phyloP scores from a whole-genome alignment of 1,140 invertebrate species.

The Hycleus phaleratus region DNA sequence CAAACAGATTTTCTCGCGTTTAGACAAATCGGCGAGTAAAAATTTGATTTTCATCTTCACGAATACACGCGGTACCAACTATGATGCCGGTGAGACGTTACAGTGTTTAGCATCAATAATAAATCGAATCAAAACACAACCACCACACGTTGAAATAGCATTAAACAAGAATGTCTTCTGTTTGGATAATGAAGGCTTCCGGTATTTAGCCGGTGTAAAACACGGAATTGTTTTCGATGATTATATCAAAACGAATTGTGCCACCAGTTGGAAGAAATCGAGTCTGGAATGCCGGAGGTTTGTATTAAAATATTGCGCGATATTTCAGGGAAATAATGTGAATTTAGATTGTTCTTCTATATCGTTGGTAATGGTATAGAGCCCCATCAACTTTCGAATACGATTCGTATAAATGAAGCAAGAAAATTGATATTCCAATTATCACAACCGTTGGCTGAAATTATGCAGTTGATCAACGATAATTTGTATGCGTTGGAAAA shows the following conservation, averaged over 20 bases:
- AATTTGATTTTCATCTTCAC: conserved; percentile 37
- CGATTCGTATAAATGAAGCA: conserved; percentile 33
- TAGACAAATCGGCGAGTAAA: conserved; percentile 30
- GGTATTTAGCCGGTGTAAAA: conserved; percentile 27
- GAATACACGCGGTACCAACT: conserved; percentile 27
- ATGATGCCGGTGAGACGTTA: conserved; percentile 29
- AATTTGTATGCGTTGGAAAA: conserved; percentile 27
- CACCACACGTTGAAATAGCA: conserved; percentile 23
- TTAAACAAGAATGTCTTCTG: conserved; percentile 30
- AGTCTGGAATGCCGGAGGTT: conserved; percentile 23
- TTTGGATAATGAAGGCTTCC: conserved; percentile 36
- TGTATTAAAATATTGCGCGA: no score
- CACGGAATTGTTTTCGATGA: conserved; percentile 18
- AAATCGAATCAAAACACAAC: conserved; percentile 20
- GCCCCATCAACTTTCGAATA: conserved; percentile 24
- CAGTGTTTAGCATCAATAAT: conserved; percentile 17
- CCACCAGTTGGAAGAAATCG: conserved; percentile 32
- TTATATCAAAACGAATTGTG: conserved; percentile 4
- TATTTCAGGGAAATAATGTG: no score
- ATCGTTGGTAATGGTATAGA: conserved; percentile 19
- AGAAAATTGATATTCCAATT: conserved; percentile 31
- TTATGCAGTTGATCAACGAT: conserved; percentile 31
- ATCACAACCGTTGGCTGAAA: conserved; percentile 35
- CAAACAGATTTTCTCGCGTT: conserved; percentile 29
- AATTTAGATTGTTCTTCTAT: conserved; percentile 23